A percentile compares a stretch with the other conserved stretches of the same genome.
These are phyloP conservation scores for Penaeus monodon DNA, from an alignment of 2,888 invertebrate genomes.

Conservation along the genomic window DNA sequence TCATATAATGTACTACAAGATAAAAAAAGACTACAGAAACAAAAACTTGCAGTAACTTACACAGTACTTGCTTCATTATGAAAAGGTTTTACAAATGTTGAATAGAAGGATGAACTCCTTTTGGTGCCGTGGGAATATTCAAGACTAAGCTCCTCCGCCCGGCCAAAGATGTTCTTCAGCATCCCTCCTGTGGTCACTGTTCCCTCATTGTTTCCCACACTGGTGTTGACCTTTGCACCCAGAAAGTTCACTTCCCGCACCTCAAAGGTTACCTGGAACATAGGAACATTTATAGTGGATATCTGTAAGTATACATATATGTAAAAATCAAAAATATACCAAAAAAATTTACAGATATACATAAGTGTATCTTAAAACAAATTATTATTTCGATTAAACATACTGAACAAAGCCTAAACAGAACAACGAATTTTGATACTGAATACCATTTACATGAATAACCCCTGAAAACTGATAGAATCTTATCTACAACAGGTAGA, in stretches of 20 bases:
- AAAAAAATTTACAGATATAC: background rate
- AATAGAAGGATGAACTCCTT: constrained; percentile 83
- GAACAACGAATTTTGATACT: too few relatives aligned
- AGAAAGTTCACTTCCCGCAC: constrained; percentile 87
- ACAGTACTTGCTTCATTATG: constrained; percentile 72
- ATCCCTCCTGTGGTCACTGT: constrained; percentile 82
- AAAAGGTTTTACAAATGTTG: constrained; percentile 87
- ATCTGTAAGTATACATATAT: constrained; percentile 2
- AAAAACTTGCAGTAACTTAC: constrained; percentile 66
- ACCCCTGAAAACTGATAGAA: too few relatives aligned
- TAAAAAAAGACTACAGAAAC: too few relatives aligned
- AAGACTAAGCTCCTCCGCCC: constrained; percentile 84
- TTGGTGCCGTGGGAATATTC: constrained; percentile 90
- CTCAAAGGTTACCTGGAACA: constrained; percentile 82
- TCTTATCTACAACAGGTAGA: too few relatives aligned
- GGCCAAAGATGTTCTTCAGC: constrained; percentile 86
- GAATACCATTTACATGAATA: too few relatives aligned
- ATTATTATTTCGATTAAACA: too few relatives aligned
- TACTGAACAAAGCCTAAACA: too few relatives aligned
- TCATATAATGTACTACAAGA: too few relatives aligned
- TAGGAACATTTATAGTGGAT: background rate
- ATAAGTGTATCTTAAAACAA: background rate
- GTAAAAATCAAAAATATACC: too few relatives aligned
- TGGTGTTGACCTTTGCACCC: constrained; percentile 86
- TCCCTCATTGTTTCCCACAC: constrained; percentile 92